Evolutionary conservation across 2,888 invertebrate genomes (phyloP).

Genomic region (Eurytoma adleriae): DNA sequence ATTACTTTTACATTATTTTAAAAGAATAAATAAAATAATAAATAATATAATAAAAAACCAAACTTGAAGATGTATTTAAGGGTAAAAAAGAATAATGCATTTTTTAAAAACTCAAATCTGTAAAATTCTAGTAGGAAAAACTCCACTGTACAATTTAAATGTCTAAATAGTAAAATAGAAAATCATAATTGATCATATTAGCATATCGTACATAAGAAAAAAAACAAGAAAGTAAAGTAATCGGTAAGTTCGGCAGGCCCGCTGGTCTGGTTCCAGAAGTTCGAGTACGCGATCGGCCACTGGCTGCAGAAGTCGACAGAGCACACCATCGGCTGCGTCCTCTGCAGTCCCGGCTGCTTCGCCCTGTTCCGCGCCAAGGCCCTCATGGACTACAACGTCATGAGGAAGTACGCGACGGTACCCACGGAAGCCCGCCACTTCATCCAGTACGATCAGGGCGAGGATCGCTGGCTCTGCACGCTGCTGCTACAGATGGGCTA

Average conservation of each 20-base stretch:
- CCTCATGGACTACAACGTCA: slow-evolving; percentile 93
- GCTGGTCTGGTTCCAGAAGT: slow-evolving; percentile 92
- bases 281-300: slow-evolving; percentile 94
- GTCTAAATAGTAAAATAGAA: not conserved
- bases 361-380: slow-evolving; percentile 92
- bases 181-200: no score
- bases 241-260: slow-evolving; percentile 78
- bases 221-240: slow-evolving; percentile 2
- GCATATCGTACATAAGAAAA: not conserved
- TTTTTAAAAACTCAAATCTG: no score
- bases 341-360: slow-evolving; percentile 95
- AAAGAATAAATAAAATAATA: no score
- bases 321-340: slow-evolving; percentile 92
- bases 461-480: slow-evolving; percentile 97
- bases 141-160: slow-evolving; percentile 62
- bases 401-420: slow-evolving; percentile 90
- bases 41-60: no score
- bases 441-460: slow-evolving; percentile 97
- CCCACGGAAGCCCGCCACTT: slow-evolving; percentile 88
- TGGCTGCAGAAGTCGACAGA: slow-evolving; percentile 96
- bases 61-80: no score
- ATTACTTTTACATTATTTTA: no score
- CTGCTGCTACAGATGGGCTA: slow-evolving; percentile 93
- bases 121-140: not conserved
- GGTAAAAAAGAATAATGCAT: no score